Base-by-base conservation (phyloP, 53 echinoderm and acorn worm genomes). In the Hippasteria phrygiana region DNA sequence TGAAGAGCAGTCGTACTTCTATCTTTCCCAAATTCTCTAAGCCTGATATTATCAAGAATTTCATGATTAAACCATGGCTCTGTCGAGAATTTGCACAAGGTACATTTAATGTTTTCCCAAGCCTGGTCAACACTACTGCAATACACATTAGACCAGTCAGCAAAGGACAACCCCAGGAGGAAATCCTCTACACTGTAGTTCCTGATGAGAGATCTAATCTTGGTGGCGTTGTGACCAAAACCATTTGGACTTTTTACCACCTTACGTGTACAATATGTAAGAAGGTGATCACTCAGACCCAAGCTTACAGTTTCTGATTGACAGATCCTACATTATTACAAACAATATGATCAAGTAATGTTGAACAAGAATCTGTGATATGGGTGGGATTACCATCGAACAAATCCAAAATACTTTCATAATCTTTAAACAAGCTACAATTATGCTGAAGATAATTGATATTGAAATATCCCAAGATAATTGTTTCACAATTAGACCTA, bases 81-180 rank as follows among this genome's bases (percentile, higher is more conserved):
- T 64, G 65, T 82, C 82, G 20, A 82, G 64, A 65, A 83, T 67
- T 31, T 83, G 83, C 69, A 83, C 45, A 13, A 87, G 14, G 62
- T 71, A 35, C 2, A 24, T 80, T 59, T 80, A 62, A 80, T 62
- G 28, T 80, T 35, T 2, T 33, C 47, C 65, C 65, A 66, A 5
- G 83, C 83, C 13, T 80, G 62, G 14, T 67, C 47, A 59, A 83
- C 39, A 67, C 32, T 46, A 65, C 65, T 83, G 67, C 83, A 83
- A 66, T 83, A 83, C n/a, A 83, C 69, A 32, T 46, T 83, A 66
- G 83, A 83, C 83, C 83, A 83, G 31, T 83, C 83, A 41, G 64
- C 64, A 83, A 5, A 18, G 47, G 83, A 83, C 67, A 83, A 37
- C 35, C 53, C 11, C 37, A 17, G 37, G 8, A 71, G 67, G 1